These are phyloP conservation scores for Rhopalosiphum nymphaeae DNA, from an alignment of 2,888 invertebrate genomes.

Conservation along the genomic window DNA sequence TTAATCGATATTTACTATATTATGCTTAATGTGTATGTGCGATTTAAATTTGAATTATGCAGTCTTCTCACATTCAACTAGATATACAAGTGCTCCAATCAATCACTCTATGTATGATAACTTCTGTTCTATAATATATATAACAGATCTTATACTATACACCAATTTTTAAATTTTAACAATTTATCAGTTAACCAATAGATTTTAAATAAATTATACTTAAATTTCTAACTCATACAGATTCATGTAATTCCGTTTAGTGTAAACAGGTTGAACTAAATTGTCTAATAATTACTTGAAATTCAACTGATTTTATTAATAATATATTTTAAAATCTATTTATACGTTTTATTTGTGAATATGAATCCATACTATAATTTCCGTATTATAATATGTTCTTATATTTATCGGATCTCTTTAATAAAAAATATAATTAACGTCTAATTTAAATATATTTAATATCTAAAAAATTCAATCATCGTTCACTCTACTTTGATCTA, in stretches of 20 bases:
- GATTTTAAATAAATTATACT: neutral
- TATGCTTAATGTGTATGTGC: neutral
- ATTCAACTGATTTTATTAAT: neutral
- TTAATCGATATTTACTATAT: neutral
- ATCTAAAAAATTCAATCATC: no score
- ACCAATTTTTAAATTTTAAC: neutral
- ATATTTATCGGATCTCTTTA: neutral
- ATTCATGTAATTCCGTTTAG: neutral
- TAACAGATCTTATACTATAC: neutral
- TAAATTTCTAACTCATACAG: neutral
- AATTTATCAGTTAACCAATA: neutral
- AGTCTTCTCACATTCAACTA: neutral
- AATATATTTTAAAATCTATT: neutral
- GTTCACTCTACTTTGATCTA: neutral
- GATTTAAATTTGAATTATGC: neutral
- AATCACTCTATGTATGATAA: neutral
- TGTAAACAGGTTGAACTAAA: neutral
- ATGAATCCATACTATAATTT: neutral
- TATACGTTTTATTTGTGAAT: neutral
- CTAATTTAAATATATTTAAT: neutral
- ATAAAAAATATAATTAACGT: neutral
- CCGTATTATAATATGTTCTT: neutral
- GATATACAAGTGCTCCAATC: neutral
- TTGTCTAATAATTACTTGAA: neutral
- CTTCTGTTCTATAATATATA: neutral